These are phyloP conservation scores for Zaprionus tsacasi DNA, from an alignment of 1,140 invertebrate genomes.

Conservation along the genomic window DNA sequence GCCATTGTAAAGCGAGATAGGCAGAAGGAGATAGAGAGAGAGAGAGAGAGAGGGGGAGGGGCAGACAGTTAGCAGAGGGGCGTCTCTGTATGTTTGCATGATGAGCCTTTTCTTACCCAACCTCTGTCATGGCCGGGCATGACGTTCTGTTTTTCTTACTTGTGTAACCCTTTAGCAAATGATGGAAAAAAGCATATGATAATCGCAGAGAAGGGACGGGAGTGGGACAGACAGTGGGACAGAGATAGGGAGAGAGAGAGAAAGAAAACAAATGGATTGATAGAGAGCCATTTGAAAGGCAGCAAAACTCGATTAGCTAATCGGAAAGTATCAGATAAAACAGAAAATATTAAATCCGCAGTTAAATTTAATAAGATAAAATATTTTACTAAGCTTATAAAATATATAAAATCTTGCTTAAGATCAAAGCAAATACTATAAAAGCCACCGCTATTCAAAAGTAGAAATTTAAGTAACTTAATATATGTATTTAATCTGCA, in stretches of 20 bases:
- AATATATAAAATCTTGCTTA: too few relatives aligned
- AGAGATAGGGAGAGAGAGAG: not conserved
- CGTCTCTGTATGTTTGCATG: slow-evolving; percentile 45
- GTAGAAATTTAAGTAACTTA: too few relatives aligned
- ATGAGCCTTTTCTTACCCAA: slow-evolving; percentile 36
- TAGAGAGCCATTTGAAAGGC: slow-evolving; percentile 23
- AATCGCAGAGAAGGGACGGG: slow-evolving; percentile 30
- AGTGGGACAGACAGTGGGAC: too few relatives aligned
- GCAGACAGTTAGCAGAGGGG: not conserved
- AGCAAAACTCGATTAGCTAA: not conserved
- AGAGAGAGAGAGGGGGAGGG: not conserved
- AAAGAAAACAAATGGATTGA: slow-evolving; percentile 42
- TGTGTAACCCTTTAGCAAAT: slow-evolving; percentile 77
- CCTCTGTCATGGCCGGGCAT: slow-evolving; percentile 53
- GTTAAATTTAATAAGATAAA: too few relatives aligned
- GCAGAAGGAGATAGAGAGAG: not conserved
- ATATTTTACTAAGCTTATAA: too few relatives aligned
- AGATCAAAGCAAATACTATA: too few relatives aligned
- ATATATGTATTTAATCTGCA: too few relatives aligned
- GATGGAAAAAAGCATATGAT: slow-evolving; percentile 67
- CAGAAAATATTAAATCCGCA: too few relatives aligned
- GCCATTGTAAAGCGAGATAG: slow-evolving; percentile 39
- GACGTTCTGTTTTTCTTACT: slow-evolving; percentile 73
- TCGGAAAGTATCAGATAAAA: not conserved
- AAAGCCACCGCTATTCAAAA: too few relatives aligned